These are phyloP conservation scores for Alces alces DNA, from an alignment of 2,113 vertebrate genomes.

Conservation along the genomic window DNA sequence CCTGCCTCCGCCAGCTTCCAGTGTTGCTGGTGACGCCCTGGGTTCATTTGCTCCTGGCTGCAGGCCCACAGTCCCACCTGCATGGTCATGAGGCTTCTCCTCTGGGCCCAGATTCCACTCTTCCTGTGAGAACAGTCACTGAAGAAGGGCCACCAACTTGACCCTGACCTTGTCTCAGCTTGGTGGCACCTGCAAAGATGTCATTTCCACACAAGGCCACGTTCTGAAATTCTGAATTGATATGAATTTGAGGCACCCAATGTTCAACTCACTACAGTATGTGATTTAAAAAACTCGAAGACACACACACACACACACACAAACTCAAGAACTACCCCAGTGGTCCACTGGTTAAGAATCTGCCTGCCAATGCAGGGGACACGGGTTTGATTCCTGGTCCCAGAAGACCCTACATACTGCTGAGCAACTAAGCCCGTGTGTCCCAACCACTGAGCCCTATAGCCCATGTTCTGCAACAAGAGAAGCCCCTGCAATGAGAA, in stretches of 20 bases:
- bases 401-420: not conserved
- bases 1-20: not conserved
- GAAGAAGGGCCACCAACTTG: not conserved
- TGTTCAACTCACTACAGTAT: not conserved
- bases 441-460: not conserved
- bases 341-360: not conserved
- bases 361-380: not conserved
- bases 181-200: too few species aligned
- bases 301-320: too few species aligned
- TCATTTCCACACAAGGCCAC: not conserved
- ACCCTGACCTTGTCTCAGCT: not conserved
- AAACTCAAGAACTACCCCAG: not conserved
- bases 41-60: fast-evolving
- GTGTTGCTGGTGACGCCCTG: fast-evolving
- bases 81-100: fast-evolving
- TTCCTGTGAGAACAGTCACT: not conserved
- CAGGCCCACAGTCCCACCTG: not conserved
- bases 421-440: not conserved
- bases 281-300: not conserved
- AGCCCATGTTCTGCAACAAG: not conserved
- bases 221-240: not conserved
- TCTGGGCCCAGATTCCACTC: not conserved
- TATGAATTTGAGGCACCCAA: not conserved
- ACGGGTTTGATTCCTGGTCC: not conserved
- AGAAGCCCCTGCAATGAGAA: not conserved